phyloP scores from a whole-genome alignment of 2,888 invertebrate species.

The Protophormia terraenovae region DNA sequence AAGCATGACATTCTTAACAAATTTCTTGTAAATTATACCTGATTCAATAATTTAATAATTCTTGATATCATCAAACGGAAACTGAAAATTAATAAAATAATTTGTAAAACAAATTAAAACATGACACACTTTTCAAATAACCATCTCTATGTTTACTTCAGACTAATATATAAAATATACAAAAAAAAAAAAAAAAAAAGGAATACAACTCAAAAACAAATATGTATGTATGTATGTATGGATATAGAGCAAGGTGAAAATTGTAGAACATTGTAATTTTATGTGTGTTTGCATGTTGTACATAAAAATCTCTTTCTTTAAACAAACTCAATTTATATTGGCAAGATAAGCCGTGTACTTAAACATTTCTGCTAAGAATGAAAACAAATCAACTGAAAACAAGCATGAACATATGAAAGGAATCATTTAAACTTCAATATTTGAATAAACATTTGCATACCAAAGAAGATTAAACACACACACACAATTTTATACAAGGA shows the following conservation, averaged over 20 bases:
- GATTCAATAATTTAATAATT: no score
- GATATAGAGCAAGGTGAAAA: no score
- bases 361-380: not conserved
- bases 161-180: no score
- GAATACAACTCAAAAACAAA: no score
- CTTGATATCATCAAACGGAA: not conserved
- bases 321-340: conserved; percentile 4
- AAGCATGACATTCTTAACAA: no score
- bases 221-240: no score
- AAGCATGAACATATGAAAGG: not conserved
- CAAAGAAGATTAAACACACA: not conserved
- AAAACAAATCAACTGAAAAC: conserved; percentile 10
- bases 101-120: conserved; percentile 11
- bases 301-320: not conserved
- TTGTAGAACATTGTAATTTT: no score
- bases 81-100: not conserved
- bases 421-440: not conserved
- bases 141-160: no score
- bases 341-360: conserved; percentile 18
- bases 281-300: not conserved
- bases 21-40: no score
- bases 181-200: no score
- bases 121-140: not conserved
- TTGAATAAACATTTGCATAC: not conserved
- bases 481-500: no score